phyloP scores from a whole-genome alignment of 2,888 invertebrate genomes.

The Chrysopilus asiliformis region DNA sequence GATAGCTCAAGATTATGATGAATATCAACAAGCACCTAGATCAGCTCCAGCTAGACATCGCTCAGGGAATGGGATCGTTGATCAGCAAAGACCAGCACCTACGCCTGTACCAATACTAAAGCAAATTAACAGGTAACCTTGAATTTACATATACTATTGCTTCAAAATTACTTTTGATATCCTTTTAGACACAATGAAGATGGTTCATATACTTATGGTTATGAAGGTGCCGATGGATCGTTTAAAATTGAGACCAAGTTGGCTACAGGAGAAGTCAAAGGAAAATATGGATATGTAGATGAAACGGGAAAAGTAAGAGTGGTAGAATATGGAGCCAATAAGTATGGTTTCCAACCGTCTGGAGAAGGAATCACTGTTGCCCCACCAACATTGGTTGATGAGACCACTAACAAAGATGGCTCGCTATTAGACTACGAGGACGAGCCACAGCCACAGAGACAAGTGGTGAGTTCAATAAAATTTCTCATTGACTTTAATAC shows the following conservation, averaged over 20 bases:
- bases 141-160: neutral
- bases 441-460: constrained; percentile 28
- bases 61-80: constrained; percentile 20
- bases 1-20: constrained; percentile 33
- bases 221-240: constrained; percentile 76
- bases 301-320: constrained; percentile 68
- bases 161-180: constrained; percentile 2
- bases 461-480: constrained; percentile 7
- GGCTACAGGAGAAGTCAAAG: constrained; percentile 69
- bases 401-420: constrained; percentile 35
- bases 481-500: neutral
- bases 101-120: constrained; percentile 69
- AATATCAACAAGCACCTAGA: constrained; percentile 29
- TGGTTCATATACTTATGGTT: constrained; percentile 82
- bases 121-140: constrained; percentile 63
- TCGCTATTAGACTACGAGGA: constrained; percentile 35
- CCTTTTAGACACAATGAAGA: constrained; percentile 68
- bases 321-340: constrained; percentile 79
- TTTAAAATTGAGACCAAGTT: constrained; percentile 84
- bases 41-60: constrained; percentile 29
- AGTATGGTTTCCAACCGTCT: constrained; percentile 73
- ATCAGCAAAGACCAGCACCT: constrained; percentile 28
- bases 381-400: constrained; percentile 43
- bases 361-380: constrained; percentile 76
- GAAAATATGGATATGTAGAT: constrained; percentile 82